Percentiles rank a stretch among this genome's conserved stretches.
Evolutionary conservation across 2,113 vertebrate genomes (phyloP).

Genomic region (Theropithecus gelada): DNA sequence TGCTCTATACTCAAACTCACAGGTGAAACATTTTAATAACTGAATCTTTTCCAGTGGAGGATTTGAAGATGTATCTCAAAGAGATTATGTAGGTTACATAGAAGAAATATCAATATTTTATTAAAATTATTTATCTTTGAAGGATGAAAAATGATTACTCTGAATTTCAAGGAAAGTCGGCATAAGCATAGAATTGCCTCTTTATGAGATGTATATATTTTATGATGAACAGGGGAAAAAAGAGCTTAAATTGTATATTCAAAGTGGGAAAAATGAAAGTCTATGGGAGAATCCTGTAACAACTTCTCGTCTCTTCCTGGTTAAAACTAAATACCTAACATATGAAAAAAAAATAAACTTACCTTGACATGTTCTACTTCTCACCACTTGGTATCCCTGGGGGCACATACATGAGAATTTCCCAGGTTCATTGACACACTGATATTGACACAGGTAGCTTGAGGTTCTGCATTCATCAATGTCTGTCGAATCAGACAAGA

Average conservation of each 20-base stretch:
- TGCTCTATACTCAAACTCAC: not conserved
- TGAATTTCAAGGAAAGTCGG: constrained; percentile 31
- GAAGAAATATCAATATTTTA: constrained; percentile 3
- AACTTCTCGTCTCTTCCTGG: not conserved
- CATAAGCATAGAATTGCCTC: not conserved
- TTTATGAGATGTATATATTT: not conserved
- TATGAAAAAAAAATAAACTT: constrained; percentile 61
- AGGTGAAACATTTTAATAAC: constrained; percentile 31
- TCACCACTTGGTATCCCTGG: constrained; percentile 94
- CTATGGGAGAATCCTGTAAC: not conserved
- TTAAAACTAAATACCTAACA: constrained; percentile 8
- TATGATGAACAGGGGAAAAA: not conserved
- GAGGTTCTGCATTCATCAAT: constrained; percentile 95
- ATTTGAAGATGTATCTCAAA: not conserved
- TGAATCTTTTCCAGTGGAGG: constrained; percentile 3
- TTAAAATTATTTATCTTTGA: constrained; percentile 14
- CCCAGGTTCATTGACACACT: constrained; percentile 94
- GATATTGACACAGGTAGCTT: constrained; percentile 94
- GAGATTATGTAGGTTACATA: constrained; percentile 1
- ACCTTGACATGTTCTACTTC: constrained; percentile 95
- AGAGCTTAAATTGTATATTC: not conserved
- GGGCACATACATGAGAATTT: constrained; percentile 94
- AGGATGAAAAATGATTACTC: not conserved
- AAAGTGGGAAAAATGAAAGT: constrained; percentile 3
- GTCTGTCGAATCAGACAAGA: constrained; percentile 83